phyloP scores from a whole-genome alignment of 1,140 invertebrate genomes.

The Camponotus vicinus region DNA sequence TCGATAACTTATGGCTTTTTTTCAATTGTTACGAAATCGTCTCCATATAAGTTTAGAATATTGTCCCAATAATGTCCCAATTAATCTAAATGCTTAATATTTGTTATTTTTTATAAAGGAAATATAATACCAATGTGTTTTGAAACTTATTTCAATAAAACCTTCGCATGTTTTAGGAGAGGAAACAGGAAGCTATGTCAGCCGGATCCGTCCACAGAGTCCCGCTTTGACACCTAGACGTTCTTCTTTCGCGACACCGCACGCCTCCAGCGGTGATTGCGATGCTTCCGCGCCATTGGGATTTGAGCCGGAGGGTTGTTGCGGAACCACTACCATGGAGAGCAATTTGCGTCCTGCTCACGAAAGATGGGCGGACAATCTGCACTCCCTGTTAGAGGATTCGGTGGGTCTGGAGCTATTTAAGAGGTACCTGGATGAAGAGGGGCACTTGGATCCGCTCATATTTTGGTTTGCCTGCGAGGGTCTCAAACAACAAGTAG shows the following conservation, averaged over 20 bases:
- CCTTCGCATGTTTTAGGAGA: constrained; percentile 79
- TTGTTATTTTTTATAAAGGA: background rate
- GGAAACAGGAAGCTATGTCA: constrained; percentile 83
- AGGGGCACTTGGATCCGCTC: constrained; percentile 92
- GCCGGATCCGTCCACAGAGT: constrained; percentile 82
- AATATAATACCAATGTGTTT: background rate
- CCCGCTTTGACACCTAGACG: constrained; percentile 85
- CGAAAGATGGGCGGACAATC: constrained; percentile 94
- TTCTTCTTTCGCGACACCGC: constrained; percentile 81
- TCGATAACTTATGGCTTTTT: no score
- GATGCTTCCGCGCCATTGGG: constrained; percentile 86
- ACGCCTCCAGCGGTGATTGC: constrained; percentile 78
- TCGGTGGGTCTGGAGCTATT: constrained; percentile 95
- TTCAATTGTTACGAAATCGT: no score
- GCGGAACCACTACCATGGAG: constrained; percentile 84
- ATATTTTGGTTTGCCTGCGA: constrained; percentile 97
- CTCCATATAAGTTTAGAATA: no score
- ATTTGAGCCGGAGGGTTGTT: constrained; percentile 87
- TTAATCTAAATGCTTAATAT: constrained; percentile 2
- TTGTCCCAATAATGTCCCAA: background rate
- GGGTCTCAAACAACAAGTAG: constrained; percentile 93
- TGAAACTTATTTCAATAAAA: constrained; percentile 10
- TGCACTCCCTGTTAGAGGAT: constrained; percentile 93
- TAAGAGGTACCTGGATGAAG: constrained; percentile 93
- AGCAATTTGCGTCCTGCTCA: constrained; percentile 91